phyloP scores from a whole-genome alignment of 2,797 vertebrate species.

The Loriculus beryllinus region DNA sequence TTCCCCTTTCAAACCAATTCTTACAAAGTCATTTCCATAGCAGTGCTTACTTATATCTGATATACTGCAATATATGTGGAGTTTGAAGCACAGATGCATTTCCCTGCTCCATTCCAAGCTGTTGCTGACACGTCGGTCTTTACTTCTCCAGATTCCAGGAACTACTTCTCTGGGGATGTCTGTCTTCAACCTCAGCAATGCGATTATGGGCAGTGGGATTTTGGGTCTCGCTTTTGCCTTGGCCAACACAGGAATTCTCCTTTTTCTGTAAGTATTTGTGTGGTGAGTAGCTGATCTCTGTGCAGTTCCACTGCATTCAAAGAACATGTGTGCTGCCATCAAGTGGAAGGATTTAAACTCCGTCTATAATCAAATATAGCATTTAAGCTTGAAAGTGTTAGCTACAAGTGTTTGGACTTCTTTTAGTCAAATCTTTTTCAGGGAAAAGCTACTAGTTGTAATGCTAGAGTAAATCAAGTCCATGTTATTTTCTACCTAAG shows the following conservation, averaged over 20 bases:
- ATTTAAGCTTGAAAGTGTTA: background rate
- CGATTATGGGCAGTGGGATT: slow-evolving; percentile 84
- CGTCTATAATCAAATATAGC: background rate
- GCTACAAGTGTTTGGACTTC: background rate
- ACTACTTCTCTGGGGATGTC: slow-evolving; percentile 81
- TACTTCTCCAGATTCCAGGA: slow-evolving; percentile 74
- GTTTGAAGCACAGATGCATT: background rate
- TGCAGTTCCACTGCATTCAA: slow-evolving; percentile 12
- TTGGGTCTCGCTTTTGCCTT: slow-evolving; percentile 80
- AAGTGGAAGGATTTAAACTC: background rate
- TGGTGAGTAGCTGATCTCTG: background rate
- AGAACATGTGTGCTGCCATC: background rate
- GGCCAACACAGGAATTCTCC: slow-evolving; percentile 81
- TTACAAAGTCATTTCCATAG: background rate
- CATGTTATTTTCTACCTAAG: background rate
- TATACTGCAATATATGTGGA: background rate
- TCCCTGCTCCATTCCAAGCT: background rate
- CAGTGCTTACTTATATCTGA: background rate
- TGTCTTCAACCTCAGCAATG: slow-evolving; percentile 82
- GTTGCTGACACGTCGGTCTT: background rate
- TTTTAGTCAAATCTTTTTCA: rapidly evolving
- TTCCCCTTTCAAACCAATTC: background rate
- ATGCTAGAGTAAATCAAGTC: background rate
- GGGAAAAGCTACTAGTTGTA: background rate
- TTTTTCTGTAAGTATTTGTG: slow-evolving; percentile 78